These are phyloP conservation scores for Sesamia inferens DNA, from an alignment of 2,888 invertebrate genomes.

Conservation along the genomic window DNA sequence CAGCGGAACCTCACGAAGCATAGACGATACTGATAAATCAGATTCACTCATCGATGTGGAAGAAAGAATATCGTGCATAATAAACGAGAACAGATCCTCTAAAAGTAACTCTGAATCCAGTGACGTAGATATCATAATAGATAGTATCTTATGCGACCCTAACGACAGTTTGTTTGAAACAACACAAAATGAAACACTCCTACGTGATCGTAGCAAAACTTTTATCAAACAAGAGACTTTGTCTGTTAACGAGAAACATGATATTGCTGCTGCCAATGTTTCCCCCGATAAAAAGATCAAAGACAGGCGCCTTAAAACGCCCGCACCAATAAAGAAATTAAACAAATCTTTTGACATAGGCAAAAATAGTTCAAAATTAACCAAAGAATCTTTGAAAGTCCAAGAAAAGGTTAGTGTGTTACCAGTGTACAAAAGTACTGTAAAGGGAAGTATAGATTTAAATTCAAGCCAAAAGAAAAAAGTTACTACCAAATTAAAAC, in stretches of 20 bases:
- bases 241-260: conserved; percentile 70
- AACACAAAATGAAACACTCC: conserved; percentile 74
- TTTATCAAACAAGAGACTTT: conserved; percentile 77
- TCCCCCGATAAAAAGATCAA: conserved; percentile 77
- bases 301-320: conserved; percentile 79
- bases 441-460: conserved; percentile 76
- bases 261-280: conserved; percentile 66
- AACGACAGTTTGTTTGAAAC: conserved; percentile 72
- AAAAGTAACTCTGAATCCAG: conserved; percentile 87
- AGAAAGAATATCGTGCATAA: conserved; percentile 87
- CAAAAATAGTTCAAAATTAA: conserved; percentile 73
- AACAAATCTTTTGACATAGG: conserved; percentile 80
- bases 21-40: conserved; percentile 80
- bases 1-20: conserved; percentile 82
- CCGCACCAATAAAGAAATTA: conserved; percentile 79
- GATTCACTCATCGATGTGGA: conserved; percentile 85
- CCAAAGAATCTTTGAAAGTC: conserved; percentile 71
- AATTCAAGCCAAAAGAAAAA: conserved; percentile 79
- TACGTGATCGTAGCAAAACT: conserved; percentile 80
- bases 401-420: conserved; percentile 81
- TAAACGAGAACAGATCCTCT: conserved; percentile 87
- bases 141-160: conserved; percentile 79
- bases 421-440: conserved; percentile 81
- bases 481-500: conserved; percentile 79
- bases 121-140: conserved; percentile 84